Evolutionary conservation across 2,113 vertebrate species (phyloP).

Genomic region (Sylvietta virens): DNA sequence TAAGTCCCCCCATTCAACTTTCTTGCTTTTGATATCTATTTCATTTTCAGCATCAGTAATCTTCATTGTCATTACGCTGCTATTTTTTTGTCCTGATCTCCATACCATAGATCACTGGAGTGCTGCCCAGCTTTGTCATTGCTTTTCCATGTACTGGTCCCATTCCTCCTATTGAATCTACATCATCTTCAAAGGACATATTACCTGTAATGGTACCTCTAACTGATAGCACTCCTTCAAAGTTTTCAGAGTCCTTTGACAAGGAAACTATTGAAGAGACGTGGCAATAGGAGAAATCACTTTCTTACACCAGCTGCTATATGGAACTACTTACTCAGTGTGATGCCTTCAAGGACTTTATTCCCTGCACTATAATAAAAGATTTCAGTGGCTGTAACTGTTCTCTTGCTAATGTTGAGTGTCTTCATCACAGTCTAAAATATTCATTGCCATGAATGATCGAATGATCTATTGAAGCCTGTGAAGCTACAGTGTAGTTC

Average conservation of each 20-base stretch:
- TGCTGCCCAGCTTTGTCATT: not conserved
- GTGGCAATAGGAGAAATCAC: constrained; percentile 9
- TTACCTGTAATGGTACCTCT: not conserved
- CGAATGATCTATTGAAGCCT: constrained; percentile 15
- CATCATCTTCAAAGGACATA: constrained; percentile 27
- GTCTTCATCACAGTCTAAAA: not conserved
- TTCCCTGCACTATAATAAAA: not conserved
- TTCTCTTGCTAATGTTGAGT: constrained; percentile 28
- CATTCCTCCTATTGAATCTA: constrained; percentile 14
- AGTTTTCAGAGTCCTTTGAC: constrained; percentile 47
- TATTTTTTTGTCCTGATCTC: constrained; percentile 29
- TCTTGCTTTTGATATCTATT: constrained; percentile 50
- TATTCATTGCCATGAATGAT: not conserved
- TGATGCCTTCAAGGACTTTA: constrained; percentile 40
- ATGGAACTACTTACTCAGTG: constrained; percentile 45
- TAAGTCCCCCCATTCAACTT: constrained; percentile 17
- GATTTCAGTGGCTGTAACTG: not conserved
- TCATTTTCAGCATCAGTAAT: constrained; percentile 34
- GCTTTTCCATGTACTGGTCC: not conserved
- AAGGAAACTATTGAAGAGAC: constrained; percentile 39
- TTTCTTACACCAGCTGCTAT: constrained; percentile 22
- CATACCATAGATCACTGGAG: not conserved
- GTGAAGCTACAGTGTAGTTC: not conserved
- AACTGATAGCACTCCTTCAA: constrained; percentile 30
- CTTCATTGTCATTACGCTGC: constrained; percentile 4